phyloP scores from a whole-genome alignment of 2,888 invertebrate genomes.

The Plebejus argus region DNA sequence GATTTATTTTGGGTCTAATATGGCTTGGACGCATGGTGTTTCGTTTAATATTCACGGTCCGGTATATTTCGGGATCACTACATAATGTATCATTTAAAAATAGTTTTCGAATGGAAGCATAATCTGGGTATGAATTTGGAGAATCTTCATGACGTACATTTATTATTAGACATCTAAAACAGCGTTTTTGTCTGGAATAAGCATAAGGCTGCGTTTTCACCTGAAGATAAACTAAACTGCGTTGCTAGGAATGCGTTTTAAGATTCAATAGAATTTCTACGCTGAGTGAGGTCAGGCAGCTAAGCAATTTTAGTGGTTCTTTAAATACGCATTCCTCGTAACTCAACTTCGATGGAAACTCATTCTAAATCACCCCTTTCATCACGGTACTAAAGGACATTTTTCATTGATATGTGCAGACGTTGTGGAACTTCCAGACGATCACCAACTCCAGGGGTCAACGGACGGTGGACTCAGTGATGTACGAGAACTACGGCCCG shows the following conservation, averaged over 20 bases:
- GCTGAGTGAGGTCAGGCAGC: not conserved
- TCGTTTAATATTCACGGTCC: constrained; percentile 32
- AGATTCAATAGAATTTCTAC: not conserved
- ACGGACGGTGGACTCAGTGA: constrained; percentile 79
- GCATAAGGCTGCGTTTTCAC: not conserved
- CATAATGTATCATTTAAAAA: constrained; percentile 27
- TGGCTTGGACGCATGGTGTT: constrained; percentile 32
- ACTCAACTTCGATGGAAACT: not conserved
- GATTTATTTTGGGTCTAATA: constrained; percentile 29
- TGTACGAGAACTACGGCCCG: constrained; percentile 68
- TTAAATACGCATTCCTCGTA: not conserved
- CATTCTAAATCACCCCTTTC: not conserved
- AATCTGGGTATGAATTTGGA: constrained; percentile 9
- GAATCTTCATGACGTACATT: not conserved
- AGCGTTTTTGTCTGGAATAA: not conserved
- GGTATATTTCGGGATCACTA: constrained; percentile 27
- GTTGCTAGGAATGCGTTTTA: not conserved
- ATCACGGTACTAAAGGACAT: constrained; percentile 42
- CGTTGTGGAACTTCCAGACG: constrained; percentile 91
- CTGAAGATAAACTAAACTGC: not conserved
- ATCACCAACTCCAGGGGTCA: constrained; percentile 86
- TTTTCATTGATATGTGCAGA: constrained; percentile 83
- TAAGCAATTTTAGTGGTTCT: not conserved
- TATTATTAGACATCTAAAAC: not conserved
- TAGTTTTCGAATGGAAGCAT: constrained; percentile 5